These are phyloP conservation scores for Berghia stephanieae DNA, from an alignment of 1,140 invertebrate genomes.

Conservation along the genomic window DNA sequence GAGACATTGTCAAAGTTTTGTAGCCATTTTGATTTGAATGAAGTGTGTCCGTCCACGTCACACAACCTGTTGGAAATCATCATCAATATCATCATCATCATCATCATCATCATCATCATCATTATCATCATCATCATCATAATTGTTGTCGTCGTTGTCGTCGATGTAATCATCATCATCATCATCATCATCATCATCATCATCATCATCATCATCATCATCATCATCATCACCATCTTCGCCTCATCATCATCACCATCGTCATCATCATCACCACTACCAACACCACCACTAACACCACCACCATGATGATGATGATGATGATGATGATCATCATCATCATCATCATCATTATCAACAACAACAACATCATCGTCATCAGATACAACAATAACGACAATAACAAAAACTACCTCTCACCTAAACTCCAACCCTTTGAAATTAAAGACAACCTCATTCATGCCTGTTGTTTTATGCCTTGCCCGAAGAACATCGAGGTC, in stretches of 20 bases:
- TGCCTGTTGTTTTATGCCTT: constrained; percentile 30
- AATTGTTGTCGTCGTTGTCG: too few species aligned
- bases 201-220: not conserved
- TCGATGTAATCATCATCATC: constrained; percentile 14
- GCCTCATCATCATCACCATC: not conserved
- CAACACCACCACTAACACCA: not conserved
- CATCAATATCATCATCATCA: too few species aligned
- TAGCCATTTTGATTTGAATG: constrained; percentile 37
- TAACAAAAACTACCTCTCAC: too few species aligned
- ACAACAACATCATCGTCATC: not conserved
- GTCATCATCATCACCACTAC: too few species aligned
- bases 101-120: too few species aligned
- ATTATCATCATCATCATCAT: too few species aligned
- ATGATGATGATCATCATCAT: not conserved
- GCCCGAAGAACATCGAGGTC: constrained; percentile 36
- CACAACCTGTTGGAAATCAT: constrained; percentile 23
- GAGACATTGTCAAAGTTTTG: constrained; percentile 36
- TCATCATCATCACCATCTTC: not conserved
- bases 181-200: constrained; percentile 14
- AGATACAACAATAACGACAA: not conserved
- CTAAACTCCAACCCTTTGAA: constrained; percentile 39
- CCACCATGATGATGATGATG: not conserved
- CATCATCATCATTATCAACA: not conserved
- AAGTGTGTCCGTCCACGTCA: constrained; percentile 35
- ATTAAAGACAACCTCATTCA: constrained; percentile 34